Evolutionary conservation across 2,113 vertebrate genomes (phyloP).

Genomic region (Zapornia atra): DNA sequence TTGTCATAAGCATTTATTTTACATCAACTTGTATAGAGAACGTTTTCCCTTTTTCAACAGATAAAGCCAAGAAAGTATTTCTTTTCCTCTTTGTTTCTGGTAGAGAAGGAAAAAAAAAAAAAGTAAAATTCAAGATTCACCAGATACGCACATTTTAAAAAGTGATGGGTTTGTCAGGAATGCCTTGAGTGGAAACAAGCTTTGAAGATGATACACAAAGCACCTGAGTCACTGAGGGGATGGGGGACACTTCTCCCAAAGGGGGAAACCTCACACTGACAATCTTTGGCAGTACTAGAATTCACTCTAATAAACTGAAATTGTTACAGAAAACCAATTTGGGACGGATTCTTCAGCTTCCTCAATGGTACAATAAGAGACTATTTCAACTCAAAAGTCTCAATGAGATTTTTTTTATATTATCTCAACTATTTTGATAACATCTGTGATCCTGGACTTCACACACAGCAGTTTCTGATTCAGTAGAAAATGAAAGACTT

Average conservation of each 20-base stretch:
- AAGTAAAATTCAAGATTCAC: neutral
- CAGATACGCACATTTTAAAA: neutral
- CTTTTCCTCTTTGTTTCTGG: neutral
- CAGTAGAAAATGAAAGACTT: neutral
- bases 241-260: neutral
- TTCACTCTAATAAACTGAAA: neutral
- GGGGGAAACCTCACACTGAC: neutral
- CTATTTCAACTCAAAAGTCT: neutral
- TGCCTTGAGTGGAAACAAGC: neutral
- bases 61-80: neutral
- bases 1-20: conserved; percentile 48
- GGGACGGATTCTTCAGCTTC: neutral
- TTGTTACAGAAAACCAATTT: neutral
- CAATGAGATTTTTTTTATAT: neutral
- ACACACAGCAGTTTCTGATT: neutral
- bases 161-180: neutral
- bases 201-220: neutral
- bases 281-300: conserved; percentile 12
- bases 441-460: neutral
- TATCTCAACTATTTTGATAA: neutral
- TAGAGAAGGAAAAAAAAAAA: neutral
- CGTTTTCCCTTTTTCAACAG: neutral
- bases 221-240: neutral
- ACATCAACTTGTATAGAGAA: neutral
- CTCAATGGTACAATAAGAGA: neutral